Evolutionary conservation across 2,888 invertebrate genomes (phyloP).

Genomic region (Pristionchus exspectatus): DNA sequence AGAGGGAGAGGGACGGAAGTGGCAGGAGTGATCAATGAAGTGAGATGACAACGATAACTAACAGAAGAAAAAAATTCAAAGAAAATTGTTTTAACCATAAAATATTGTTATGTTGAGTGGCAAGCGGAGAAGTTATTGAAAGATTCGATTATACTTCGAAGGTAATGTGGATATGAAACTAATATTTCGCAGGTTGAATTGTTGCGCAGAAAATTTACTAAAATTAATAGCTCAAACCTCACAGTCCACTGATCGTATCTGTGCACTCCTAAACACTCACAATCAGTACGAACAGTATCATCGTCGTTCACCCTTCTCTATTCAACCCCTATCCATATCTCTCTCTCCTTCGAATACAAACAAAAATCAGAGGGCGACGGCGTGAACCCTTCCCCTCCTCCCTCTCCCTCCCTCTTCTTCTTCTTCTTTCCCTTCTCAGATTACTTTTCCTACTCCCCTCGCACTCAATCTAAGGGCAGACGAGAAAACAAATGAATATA

Average conservation of each 20-base stretch:
- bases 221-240: not conserved
- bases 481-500: not conserved
- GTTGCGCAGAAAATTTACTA: too few species aligned
- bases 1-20: not conserved
- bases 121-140: not conserved
- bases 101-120: too few species aligned
- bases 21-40: not conserved
- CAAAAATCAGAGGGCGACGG: slow-evolving; percentile 19
- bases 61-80: not conserved
- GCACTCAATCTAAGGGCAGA: slow-evolving; percentile 27
- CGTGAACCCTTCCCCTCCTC: not conserved
- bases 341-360: slow-evolving; percentile 15
- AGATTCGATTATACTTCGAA: not conserved
- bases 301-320: not conserved
- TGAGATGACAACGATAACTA: not conserved
- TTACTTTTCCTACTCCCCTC: slow-evolving; percentile 28
- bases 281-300: not conserved
- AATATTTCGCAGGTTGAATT: too few species aligned
- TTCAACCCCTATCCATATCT: slow-evolving; percentile 24
- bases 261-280: not conserved
- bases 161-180: not conserved
- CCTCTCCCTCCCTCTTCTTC: not conserved
- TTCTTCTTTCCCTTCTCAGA: slow-evolving; percentile 29
- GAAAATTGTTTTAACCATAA: too few species aligned
- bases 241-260: not conserved